A percentile compares a stretch with the other conserved stretches of the same genome.
phyloP scores from a whole-genome alignment of 2,888 invertebrate species.

The Drosophila monieri region DNA sequence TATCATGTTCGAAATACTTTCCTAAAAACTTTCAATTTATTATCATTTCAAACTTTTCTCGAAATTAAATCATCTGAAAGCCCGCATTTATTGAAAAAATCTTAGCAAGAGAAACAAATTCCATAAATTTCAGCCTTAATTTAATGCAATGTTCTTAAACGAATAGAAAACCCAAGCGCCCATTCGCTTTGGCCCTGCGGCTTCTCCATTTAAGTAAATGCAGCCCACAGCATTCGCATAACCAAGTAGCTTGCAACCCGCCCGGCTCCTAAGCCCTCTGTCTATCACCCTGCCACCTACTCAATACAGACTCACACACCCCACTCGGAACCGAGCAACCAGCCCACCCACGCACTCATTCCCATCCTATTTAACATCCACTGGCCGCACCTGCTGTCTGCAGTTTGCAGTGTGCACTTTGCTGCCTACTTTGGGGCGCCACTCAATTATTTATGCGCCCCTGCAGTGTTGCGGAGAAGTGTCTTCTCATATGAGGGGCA shows the following conservation, averaged over 20 bases:
- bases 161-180: conserved; percentile 23
- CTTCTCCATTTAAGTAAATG: conserved; percentile 39
- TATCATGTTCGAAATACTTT: background rate
- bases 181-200: conserved; percentile 33
- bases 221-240: conserved; percentile 61
- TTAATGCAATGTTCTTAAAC: conserved; percentile 7
- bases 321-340: background rate
- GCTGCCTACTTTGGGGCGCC: conserved; percentile 70
- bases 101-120: background rate
- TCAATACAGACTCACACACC: background rate
- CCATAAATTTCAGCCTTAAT: background rate
- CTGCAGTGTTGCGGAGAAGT: conserved; percentile 55
- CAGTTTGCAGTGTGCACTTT: conserved; percentile 55
- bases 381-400: conserved; percentile 66
- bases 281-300: conserved; percentile 11
- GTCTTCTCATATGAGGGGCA: conserved; percentile 28
- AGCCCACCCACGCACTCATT: background rate
- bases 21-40: background rate
- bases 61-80: background rate
- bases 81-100: background rate
- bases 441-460: conserved; percentile 74
- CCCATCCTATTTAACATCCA: conserved; percentile 40
- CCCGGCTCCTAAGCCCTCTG: background rate
- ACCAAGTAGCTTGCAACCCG: conserved; percentile 41
- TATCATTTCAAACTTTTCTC: background rate